phyloP scores from a whole-genome alignment of 2,797 vertebrate genomes.

The Parambassis ranga region DNA sequence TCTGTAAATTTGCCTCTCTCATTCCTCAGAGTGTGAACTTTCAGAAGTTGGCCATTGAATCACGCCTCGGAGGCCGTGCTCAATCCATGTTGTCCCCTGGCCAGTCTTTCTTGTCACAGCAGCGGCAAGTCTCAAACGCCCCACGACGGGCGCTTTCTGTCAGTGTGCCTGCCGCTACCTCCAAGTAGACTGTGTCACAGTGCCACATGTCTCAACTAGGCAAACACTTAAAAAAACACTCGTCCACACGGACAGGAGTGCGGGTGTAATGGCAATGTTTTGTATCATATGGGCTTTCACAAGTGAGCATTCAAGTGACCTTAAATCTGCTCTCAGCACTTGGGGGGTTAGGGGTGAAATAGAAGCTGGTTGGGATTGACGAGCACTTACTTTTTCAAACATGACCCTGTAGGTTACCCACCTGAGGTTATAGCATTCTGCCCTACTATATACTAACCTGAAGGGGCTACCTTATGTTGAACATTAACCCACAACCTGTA shows the following conservation, averaged over 20 bases:
- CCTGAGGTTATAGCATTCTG: background rate
- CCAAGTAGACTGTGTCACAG: conserved; percentile 82
- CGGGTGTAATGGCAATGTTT: too few relatives aligned
- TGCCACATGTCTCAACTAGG: conserved; percentile 20
- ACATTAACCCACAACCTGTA: background rate
- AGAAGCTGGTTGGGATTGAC: conserved; percentile 28
- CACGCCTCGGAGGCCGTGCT: conserved; percentile 82
- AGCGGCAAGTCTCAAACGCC: conserved; percentile 90
- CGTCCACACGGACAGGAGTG: too few relatives aligned
- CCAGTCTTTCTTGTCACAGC: conserved; percentile 93
- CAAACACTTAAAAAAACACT: too few relatives aligned
- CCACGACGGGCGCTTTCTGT: conserved; percentile 84
- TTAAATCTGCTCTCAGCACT: conserved; percentile 74
- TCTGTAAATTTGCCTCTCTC: background rate
- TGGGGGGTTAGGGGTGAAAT: conserved; percentile 26
- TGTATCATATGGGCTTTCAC: too few relatives aligned
- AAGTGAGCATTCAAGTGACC: conserved; percentile 88
- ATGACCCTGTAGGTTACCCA: background rate
- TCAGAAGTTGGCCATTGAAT: conserved; percentile 94
- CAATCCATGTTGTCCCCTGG: conserved; percentile 68
- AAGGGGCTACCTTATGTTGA: conserved; percentile 1
- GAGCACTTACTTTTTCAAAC: conserved; percentile 24
- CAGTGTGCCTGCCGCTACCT: conserved; percentile 81
- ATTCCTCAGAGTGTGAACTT: conserved; percentile 87
- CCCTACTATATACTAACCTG: background rate